phyloP scores from a whole-genome alignment of 2,113 vertebrate species.

The human (Homo sapiens) region GRCh38 chr5:62723001-62723500 shows the following conservation, averaged over 20 bases:
- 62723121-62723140: neutral
- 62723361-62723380: neutral
- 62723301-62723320: neutral
- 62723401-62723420: neutral
- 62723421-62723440: neutral
- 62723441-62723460: neutral
- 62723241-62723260: too few species aligned
- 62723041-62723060: neutral
- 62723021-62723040: neutral
- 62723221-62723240: too few species aligned
- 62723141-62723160: neutral
- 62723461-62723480: neutral
- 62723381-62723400: neutral
- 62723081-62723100: neutral
- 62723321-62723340: neutral
- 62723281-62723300: too few species aligned
- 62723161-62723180: neutral
- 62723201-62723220: too few species aligned
- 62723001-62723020: neutral
- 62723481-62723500: neutral
- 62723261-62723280: too few species aligned
- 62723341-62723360: neutral
- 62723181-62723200: neutral
- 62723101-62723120: neutral
- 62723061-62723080: neutral